These are phyloP conservation scores for Desmophyllum pertusum DNA, from an alignment of 92 coral and sea anemone genomes.

Conservation along the genomic window DNA sequence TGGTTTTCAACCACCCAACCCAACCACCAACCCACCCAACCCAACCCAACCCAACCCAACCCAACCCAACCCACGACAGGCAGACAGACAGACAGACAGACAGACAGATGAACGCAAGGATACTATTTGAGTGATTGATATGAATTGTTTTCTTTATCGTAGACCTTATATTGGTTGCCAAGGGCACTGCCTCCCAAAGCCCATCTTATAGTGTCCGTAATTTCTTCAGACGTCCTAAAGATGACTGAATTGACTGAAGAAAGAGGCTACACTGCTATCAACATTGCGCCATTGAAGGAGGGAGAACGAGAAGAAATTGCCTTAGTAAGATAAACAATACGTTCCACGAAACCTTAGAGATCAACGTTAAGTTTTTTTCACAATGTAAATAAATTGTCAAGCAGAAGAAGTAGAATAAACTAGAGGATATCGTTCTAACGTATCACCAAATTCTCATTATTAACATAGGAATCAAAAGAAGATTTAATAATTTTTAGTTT, in stretches of 20 bases:
- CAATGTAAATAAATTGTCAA: no score
- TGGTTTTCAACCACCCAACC: background rate
- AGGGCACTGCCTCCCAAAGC: constrained; percentile 64
- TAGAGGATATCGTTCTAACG: no score
- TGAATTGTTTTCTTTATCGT: background rate
- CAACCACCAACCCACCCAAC: no score
- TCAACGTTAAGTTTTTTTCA: no score
- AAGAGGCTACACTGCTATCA: constrained; percentile 53
- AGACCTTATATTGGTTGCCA: constrained; percentile 90
- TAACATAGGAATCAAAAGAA: no score
- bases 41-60: no score
- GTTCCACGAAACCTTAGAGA: no score
- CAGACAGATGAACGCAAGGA: background rate
- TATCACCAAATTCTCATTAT: no score
- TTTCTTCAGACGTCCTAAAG: constrained; percentile 57
- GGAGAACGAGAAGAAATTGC: constrained; percentile 75
- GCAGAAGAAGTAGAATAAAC: no score
- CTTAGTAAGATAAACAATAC: constrained; percentile 51
- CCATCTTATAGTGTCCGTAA: constrained; percentile 69
- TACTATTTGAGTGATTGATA: background rate
- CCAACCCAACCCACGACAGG: no score
- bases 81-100: background rate
- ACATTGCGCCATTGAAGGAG: constrained; percentile 49
- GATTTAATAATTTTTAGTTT: no score
- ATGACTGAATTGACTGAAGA: constrained; percentile 68